These are phyloP conservation scores for Aporrectodea caliginosa DNA, from an alignment of 1,140 invertebrate species.

Conservation along the genomic window DNA sequence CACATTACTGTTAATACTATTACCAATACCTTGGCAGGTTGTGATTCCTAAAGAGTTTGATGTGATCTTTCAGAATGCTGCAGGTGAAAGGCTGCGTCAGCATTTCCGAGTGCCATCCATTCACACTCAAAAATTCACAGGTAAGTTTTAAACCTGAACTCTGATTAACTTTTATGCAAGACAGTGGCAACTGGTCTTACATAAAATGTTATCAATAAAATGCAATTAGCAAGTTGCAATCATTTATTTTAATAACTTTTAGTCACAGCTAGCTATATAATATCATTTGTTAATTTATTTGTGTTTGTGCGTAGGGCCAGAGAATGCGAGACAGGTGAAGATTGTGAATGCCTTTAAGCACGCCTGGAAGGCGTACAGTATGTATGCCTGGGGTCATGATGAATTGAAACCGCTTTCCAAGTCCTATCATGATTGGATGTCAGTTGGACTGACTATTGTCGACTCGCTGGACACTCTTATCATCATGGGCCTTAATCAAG, in stretches of 20 bases:
- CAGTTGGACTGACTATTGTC: conserved; percentile 70
- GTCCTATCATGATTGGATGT: conserved; percentile 24
- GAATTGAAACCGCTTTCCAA: conserved; percentile 80
- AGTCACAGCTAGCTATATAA: not conserved
- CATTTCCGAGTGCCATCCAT: not conserved
- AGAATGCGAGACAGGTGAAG: conserved; percentile 20
- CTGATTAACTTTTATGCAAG: no score
- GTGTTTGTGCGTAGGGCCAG: not conserved
- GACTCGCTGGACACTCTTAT: conserved; percentile 92
- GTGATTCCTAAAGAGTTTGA: not conserved
- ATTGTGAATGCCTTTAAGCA: conserved; percentile 33
- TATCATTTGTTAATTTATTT: not conserved
- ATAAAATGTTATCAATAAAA: no score
- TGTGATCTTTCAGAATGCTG: not conserved
- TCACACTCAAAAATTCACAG: not conserved
- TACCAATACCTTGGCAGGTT: not conserved
- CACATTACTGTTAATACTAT: not conserved
- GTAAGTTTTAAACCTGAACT: not conserved
- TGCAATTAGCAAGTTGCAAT: not conserved
- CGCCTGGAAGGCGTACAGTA: conserved; percentile 87
- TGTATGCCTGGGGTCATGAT: conserved; percentile 94
- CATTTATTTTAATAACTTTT: not conserved
- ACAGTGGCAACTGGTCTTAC: no score
- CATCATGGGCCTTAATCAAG: conserved; percentile 85
- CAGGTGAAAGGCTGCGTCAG: not conserved